phyloP scores from a whole-genome alignment of 2,797 vertebrate species.

The Calcarius lapponicus region DNA sequence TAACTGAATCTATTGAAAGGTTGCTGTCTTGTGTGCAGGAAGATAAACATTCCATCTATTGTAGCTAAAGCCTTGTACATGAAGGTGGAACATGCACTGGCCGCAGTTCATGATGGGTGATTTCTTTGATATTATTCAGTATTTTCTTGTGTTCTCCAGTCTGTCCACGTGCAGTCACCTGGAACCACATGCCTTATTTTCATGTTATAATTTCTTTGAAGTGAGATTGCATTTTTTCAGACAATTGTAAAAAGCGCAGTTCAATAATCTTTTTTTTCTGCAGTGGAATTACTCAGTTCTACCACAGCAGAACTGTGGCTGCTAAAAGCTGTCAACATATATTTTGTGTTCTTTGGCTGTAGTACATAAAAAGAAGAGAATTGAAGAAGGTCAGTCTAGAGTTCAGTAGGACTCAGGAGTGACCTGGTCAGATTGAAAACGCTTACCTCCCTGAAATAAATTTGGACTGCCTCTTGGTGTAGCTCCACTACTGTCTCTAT shows the following conservation, averaged over 20 bases:
- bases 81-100: neutral
- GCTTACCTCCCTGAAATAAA: neutral
- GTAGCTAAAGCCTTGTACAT: neutral
- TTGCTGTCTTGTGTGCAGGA: neutral
- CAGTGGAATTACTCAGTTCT: neutral
- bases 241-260: neutral
- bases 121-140: neutral
- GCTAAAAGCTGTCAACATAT: neutral
- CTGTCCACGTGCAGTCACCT: neutral
- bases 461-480: neutral
- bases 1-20: neutral
- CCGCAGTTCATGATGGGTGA: neutral
- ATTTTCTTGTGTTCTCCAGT: neutral
- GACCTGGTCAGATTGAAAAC: neutral
- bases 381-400: neutral
- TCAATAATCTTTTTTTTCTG: neutral
- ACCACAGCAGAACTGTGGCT: neutral
- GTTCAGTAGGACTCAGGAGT: neutral
- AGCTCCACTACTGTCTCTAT: neutral
- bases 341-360: neutral
- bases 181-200: neutral
- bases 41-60: neutral
- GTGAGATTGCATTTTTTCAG: neutral
- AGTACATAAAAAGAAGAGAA: neutral
- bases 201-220: neutral